Evolutionary conservation across 2,888 invertebrate genomes (phyloP), one percentile per base, ranked within the genome.

Genomic region (Noctua comes): DNA sequence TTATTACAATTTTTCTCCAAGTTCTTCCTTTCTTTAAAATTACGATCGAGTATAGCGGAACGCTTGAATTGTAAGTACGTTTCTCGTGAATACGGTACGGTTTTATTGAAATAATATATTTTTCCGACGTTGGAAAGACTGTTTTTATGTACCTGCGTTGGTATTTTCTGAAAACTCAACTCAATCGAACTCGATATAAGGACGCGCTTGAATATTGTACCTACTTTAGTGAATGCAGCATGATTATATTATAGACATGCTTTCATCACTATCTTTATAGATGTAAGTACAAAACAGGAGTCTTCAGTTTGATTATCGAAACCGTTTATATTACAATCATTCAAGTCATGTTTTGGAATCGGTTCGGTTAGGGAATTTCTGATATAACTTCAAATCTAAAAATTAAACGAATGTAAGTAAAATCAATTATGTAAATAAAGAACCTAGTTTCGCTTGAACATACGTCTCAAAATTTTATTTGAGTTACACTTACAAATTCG

Each of bases 1-100:
- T 92, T 93, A 92, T 93, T 94, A 93, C 89, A 89, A 91, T 92
- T 92, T 92, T 90, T 91, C 91, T 93, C 46, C 89, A 92, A 91
- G 89, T 91, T 89, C 87, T 89, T 89, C 88, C 87, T 89, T 89
- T 88, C 85, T 90, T 84, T 88, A 85, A 89, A 91, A 90, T 90
- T 88, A 85, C 86, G 82, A 83, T 87, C 83, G 69, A 82, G 83
- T 79, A 80, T 57, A 27, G n/a, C 80, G 73, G 79, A 82, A 77
- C 76, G 82, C 79, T 85, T 80, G 76, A 89, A 86, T 86, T 88
- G 75, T 77, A 78, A 79, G 77, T 85, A 76, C 84, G 79, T 86
- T 82, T 81, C 80, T 83, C 77, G 80, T 79, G 82, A 83, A 83
- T 83, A 83, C 87, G 86, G 87, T 86, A 86, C 84, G 77, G 85